Percentiles rank a stretch among this genome's conserved stretches.
Conservation (phyloP, 2,888 invertebrate species). For the Tenodera sinensis region DNA sequence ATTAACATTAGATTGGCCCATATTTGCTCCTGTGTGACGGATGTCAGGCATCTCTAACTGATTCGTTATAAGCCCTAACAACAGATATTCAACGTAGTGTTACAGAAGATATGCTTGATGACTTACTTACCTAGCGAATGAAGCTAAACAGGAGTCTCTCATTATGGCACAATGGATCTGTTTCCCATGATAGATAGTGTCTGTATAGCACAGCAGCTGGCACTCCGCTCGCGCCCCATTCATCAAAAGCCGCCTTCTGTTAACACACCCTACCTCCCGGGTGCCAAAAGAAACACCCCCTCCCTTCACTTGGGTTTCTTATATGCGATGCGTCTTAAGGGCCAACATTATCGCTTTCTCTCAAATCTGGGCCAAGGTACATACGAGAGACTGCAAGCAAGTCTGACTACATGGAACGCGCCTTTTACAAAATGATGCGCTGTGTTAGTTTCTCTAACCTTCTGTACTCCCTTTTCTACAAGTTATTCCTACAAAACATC, state of each 20-base stretch:
- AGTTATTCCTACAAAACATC: too few relatives aligned
- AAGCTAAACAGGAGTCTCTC: not conserved
- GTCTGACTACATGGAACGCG: too few relatives aligned
- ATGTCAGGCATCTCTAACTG: too few relatives aligned
- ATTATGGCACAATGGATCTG: not conserved
- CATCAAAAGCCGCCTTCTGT: not conserved
- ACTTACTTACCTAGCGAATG: not conserved
- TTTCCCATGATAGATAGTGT: not conserved
- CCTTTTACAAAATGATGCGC: too few relatives aligned
- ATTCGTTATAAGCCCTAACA: too few relatives aligned
- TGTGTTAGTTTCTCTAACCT: too few relatives aligned
- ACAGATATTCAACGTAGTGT: too few relatives aligned
- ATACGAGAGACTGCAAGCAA: too few relatives aligned
- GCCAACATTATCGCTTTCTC: not conserved
- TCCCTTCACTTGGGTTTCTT: not conserved
- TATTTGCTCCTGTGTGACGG: too few relatives aligned
- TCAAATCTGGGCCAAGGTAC: not conserved
- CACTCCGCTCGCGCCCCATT: not conserved
- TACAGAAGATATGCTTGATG: too few relatives aligned
- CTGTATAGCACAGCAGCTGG: not conserved
- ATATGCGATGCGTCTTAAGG: not conserved
- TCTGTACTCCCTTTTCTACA: too few relatives aligned
- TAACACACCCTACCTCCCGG: not conserved
- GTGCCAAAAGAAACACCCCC: not conserved
- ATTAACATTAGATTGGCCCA: too few relatives aligned